Evolutionary conservation across 2,113 vertebrate genomes (phyloP).

Genomic region (Buteo buteo): DNA sequence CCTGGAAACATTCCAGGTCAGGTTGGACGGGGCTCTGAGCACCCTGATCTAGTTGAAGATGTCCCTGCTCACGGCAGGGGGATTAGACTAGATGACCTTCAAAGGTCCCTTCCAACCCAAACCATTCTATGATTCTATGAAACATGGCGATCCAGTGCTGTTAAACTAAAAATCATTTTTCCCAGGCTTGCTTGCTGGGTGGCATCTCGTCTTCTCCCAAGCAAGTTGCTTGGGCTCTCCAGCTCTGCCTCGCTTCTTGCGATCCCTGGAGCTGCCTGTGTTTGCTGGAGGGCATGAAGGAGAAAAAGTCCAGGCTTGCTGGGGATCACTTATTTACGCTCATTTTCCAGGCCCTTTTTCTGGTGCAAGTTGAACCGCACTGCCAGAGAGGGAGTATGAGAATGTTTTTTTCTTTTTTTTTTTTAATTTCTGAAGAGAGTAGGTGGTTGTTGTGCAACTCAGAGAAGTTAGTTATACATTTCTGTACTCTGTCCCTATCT

Average conservation of each 20-base stretch:
- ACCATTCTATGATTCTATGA: accelerated
- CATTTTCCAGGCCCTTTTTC: not conserved
- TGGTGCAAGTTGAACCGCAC: not conserved
- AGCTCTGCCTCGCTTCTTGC: not conserved
- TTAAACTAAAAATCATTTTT: not conserved
- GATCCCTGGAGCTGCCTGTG: not conserved
- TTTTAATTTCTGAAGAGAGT: not conserved
- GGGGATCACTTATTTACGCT: accelerated
- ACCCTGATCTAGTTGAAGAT: not conserved
- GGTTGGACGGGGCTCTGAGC: not conserved
- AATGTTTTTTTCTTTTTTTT: no score
- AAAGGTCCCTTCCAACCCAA: not conserved
- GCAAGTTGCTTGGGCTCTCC: accelerated
- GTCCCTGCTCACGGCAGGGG: not conserved
- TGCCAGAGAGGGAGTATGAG: not conserved
- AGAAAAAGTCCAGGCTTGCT: not conserved
- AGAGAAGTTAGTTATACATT: not conserved
- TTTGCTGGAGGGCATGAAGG: not conserved
- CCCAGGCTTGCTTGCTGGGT: not conserved
- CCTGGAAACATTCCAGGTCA: not conserved
- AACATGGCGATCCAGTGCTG: accelerated
- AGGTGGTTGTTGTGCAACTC: not conserved
- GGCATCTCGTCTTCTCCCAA: not conserved
- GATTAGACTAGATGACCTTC: accelerated
- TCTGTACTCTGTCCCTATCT: not conserved